Percentiles rank a stretch among this genome's conserved stretches.
Evolutionary conservation across 1,140 invertebrate species (phyloP).

Genomic region (Heliconius himera): DNA sequence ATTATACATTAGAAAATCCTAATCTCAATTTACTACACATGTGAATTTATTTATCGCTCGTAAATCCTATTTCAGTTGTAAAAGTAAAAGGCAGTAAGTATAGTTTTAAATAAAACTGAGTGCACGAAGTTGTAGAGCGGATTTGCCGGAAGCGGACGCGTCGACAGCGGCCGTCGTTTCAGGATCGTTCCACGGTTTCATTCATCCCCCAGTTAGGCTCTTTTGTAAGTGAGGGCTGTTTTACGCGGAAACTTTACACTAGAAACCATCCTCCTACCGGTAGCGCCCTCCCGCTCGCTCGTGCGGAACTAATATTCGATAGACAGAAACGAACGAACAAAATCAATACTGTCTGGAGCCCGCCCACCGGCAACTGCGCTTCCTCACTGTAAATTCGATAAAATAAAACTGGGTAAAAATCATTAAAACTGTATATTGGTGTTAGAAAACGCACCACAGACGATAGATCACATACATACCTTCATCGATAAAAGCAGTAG

Average conservation of each 20-base stretch:
- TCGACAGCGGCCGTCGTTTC: slow-evolving; percentile 70
- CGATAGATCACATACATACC: slow-evolving; percentile 12
- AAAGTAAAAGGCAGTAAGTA: slow-evolving; percentile 45
- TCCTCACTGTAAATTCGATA: slow-evolving; percentile 77
- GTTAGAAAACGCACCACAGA: slow-evolving; percentile 43
- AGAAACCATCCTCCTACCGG: slow-evolving; percentile 64
- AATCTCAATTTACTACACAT: slow-evolving; percentile 26
- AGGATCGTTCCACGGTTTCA: slow-evolving; percentile 73
- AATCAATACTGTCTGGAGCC: slow-evolving; percentile 79
- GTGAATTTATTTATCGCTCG: slow-evolving; percentile 32
- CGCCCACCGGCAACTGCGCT: slow-evolving; percentile 78
- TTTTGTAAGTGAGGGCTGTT: slow-evolving; percentile 54
- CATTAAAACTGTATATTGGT: slow-evolving; percentile 64
- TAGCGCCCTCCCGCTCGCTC: slow-evolving; percentile 56
- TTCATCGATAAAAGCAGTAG: background rate
- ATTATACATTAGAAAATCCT: slow-evolving; percentile 28
- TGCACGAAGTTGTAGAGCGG: slow-evolving; percentile 74
- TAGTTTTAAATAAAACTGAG: slow-evolving; percentile 75
- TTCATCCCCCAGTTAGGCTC: slow-evolving; percentile 73
- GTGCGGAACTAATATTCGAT: slow-evolving; percentile 40
- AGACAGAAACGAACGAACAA: slow-evolving; percentile 65
- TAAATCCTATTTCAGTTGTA: slow-evolving; percentile 40
- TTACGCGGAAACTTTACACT: slow-evolving; percentile 76
- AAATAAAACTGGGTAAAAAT: slow-evolving; percentile 78
- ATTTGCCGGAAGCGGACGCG: slow-evolving; percentile 76